Percentiles rank a stretch among this genome's conserved stretches.
Evolutionary conservation across 2,888 invertebrate genomes (phyloP).

Genomic region (Clepsis dumicolana): DNA sequence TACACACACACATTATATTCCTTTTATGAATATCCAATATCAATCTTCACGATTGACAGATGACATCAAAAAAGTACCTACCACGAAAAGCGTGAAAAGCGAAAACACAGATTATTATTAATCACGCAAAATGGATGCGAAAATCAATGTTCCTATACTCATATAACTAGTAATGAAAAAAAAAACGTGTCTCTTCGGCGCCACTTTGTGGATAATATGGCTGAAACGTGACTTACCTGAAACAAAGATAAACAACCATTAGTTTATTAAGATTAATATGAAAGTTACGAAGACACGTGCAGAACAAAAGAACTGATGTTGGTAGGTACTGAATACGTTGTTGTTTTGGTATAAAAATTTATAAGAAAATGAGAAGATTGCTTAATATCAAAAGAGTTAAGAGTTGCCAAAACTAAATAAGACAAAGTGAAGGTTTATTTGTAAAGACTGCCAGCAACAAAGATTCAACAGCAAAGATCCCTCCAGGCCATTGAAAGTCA

Average conservation of each 20-base stretch:
- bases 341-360: background rate
- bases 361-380: background rate
- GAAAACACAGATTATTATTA: slow-evolving; percentile 5
- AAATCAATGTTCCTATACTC: slow-evolving; percentile 8
- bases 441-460: background rate
- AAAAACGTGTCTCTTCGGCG: slow-evolving; percentile 28
- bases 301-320: background rate
- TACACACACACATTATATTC: background rate
- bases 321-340: background rate
- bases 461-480: slow-evolving; percentile 8
- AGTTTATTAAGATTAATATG: slow-evolving; percentile 19
- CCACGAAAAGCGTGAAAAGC: background rate
- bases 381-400: background rate
- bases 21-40: background rate
- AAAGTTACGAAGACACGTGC: slow-evolving; percentile 20
- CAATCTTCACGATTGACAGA: background rate
- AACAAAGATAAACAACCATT: slow-evolving; percentile 39
- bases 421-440: background rate
- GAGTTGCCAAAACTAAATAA: background rate
- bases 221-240: slow-evolving; percentile 44
- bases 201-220: slow-evolving; percentile 20
- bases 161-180: slow-evolving; percentile 16
- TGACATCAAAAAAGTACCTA: background rate
- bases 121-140: slow-evolving; percentile 2
- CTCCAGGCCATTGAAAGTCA: slow-evolving; percentile 9